phyloP scores from a whole-genome alignment of 2,797 vertebrate species.

The Argya squamiceps region DNA sequence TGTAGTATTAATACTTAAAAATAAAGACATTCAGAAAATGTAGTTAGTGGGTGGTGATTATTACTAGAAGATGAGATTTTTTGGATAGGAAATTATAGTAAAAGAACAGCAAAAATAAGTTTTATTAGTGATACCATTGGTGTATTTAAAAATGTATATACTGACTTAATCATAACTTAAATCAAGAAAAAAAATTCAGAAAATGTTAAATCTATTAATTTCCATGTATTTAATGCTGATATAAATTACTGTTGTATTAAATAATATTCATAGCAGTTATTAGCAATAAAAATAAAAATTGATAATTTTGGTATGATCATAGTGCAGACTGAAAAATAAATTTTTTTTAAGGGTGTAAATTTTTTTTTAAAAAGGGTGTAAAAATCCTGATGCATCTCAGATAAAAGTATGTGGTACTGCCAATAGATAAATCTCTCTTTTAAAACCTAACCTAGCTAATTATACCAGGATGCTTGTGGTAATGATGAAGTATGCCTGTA shows the following conservation, averaged over 20 bases:
- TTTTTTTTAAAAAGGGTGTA: no score
- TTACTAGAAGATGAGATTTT: not conserved
- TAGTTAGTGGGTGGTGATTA: not conserved
- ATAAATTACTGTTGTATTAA: not conserved
- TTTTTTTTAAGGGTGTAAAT: no score
- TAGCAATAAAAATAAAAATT: not conserved
- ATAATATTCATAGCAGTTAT: not conserved
- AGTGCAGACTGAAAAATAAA: not conserved
- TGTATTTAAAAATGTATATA: not conserved
- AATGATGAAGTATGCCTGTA: not conserved
- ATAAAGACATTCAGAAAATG: not conserved
- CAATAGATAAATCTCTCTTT: not conserved
- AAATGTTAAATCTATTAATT: not conserved
- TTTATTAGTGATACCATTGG: not conserved
- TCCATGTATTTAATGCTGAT: not conserved
- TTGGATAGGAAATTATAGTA: not conserved
- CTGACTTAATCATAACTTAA: not conserved
- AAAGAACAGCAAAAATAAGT: not conserved
- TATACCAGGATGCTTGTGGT: not conserved
- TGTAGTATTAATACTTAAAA: not conserved
- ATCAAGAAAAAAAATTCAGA: not conserved
- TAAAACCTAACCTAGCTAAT: not conserved
- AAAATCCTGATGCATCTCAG: not conserved
- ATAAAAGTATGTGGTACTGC: not conserved
- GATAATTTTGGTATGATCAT: not conserved